Evolutionary conservation across 2,888 invertebrate species (phyloP).

Genomic region (Metallyticus violacea): DNA sequence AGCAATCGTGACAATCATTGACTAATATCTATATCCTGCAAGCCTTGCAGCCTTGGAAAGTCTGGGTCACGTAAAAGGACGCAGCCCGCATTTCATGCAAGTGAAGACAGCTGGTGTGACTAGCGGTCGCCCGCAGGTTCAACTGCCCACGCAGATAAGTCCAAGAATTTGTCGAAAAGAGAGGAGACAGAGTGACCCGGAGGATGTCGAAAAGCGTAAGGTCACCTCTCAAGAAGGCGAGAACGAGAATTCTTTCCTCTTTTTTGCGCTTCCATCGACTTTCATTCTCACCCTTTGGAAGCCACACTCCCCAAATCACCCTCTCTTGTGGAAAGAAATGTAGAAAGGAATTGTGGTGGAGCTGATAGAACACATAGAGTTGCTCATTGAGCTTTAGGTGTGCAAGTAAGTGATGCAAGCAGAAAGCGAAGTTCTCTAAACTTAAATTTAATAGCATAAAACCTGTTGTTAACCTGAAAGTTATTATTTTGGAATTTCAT

Average conservation of each 20-base stretch:
- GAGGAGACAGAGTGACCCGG: neutral
- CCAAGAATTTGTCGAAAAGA: neutral
- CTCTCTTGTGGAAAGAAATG: neutral
- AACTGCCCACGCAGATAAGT: neutral
- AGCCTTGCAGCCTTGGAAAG: too few species aligned
- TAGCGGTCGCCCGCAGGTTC: neutral
- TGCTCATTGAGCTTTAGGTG: neutral
- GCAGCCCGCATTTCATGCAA: neutral
- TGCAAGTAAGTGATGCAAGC: neutral
- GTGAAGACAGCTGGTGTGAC: neutral
- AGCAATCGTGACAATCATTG: too few species aligned
- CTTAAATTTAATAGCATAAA: too few species aligned
- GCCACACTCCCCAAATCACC: neutral
- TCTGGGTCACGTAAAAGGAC: neutral
- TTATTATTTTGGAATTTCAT: too few species aligned
- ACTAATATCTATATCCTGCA: too few species aligned
- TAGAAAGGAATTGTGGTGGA: neutral
- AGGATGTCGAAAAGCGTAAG: too few species aligned
- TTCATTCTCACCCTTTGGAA: neutral
- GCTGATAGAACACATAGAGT: neutral
- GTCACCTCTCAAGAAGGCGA: neutral
- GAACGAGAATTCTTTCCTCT: neutral
- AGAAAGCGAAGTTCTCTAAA: too few species aligned
- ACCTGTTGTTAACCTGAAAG: too few species aligned
- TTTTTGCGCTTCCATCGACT: neutral